Percentiles rank a stretch among this genome's conserved stretches.
These are phyloP conservation scores for Microtus obscurus DNA, from an alignment of 2,797 vertebrate genomes.

Conservation along the genomic window DNA sequence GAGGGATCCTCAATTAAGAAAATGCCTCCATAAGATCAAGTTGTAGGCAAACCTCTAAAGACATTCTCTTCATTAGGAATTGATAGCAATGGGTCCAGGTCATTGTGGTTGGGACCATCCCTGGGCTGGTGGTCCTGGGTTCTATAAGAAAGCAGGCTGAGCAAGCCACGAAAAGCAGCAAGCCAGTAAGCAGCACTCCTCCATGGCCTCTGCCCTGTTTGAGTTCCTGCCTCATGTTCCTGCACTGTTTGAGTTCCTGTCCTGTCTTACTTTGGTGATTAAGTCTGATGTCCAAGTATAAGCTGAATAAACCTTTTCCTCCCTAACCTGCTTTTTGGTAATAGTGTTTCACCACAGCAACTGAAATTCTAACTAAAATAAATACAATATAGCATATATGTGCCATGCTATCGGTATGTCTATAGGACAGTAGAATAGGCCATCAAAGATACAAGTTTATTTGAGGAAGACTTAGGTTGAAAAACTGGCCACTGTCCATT, in stretches of 20 bases:
- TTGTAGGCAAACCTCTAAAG: neutral
- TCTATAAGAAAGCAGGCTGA: neutral
- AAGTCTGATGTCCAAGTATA: neutral
- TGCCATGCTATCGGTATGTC: neutral
- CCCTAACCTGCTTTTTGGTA: neutral
- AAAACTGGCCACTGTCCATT: slow-evolving; percentile 70
- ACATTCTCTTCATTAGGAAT: neutral
- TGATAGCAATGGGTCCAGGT: neutral
- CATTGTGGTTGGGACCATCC: neutral
- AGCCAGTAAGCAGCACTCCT: neutral
- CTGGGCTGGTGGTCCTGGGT: neutral
- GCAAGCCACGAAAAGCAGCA: neutral
- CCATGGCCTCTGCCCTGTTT: neutral
- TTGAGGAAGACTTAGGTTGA: slow-evolving; percentile 30
- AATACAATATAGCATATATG: neutral
- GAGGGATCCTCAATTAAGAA: neutral
- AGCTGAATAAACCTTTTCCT: neutral
- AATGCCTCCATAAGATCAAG: neutral
- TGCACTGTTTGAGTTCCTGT: neutral
- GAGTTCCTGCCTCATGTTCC: neutral
- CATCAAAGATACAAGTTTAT: slow-evolving; percentile 60
- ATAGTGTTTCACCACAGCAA: neutral
- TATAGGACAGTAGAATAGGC: slow-evolving; percentile 44
- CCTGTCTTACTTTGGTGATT: neutral
- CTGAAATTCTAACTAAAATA: neutral